Evolutionary conservation across 2,797 vertebrate genomes (phyloP).

Genomic region (Chelon auratus): DNA sequence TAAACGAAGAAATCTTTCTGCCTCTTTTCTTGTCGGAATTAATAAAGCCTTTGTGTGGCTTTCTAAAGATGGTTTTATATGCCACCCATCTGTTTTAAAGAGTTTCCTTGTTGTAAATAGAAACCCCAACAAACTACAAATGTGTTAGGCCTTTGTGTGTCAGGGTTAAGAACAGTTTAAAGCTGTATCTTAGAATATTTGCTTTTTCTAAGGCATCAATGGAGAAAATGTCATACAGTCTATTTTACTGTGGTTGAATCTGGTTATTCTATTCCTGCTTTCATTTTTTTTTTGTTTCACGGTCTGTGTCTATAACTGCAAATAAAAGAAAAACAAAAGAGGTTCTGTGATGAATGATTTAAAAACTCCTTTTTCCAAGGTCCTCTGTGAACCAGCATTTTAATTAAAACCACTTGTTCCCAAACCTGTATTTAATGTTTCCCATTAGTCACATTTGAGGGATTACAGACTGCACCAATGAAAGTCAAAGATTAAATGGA

Average conservation of each 20-base stretch:
- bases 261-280: conserved; percentile 42
- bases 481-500: conserved; percentile 88
- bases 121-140: conserved; percentile 61
- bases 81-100: conserved; percentile 71
- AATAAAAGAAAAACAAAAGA: conserved; percentile 70
- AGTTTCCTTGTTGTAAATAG: conserved; percentile 66
- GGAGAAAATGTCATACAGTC: conserved; percentile 50
- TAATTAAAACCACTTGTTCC: conserved; percentile 86
- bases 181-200: conserved; percentile 35
- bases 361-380: conserved; percentile 67
- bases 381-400: conserved; percentile 76
- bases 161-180: conserved; percentile 50
- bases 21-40: conserved; percentile 75
- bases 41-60: conserved; percentile 66
- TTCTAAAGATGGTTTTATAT: conserved; percentile 65
- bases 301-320: conserved; percentile 58
- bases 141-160: conserved; percentile 37
- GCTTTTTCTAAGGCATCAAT: conserved; percentile 27
- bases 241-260: conserved; percentile 37
- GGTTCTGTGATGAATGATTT: conserved; percentile 69
- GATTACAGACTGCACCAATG: conserved; percentile 90
- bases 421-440: conserved; percentile 87
- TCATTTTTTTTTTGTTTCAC: conserved; percentile 32
- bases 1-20: conserved; percentile 59
- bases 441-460: conserved; percentile 95